phyloP scores from a whole-genome alignment of 2,888 invertebrate species.

The Xestia sexstrigata region DNA sequence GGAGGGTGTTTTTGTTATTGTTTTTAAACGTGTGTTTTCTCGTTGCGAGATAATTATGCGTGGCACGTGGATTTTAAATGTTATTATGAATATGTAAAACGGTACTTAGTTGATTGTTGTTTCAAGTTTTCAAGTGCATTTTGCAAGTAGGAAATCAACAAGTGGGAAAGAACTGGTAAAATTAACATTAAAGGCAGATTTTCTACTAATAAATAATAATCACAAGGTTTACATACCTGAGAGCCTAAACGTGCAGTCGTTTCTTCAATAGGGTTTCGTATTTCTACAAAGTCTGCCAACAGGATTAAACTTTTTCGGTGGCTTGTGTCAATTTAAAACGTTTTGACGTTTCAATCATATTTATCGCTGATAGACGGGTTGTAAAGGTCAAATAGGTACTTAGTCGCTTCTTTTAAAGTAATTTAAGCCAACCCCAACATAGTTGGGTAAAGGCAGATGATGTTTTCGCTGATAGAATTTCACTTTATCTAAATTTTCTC shows the following conservation, averaged over 20 bases:
- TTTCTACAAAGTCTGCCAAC: neutral
- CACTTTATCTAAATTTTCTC: too few relatives aligned
- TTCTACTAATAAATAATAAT: neutral
- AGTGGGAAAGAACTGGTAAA: neutral
- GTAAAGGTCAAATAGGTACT: too few relatives aligned
- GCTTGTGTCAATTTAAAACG: neutral
- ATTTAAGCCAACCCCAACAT: neutral
- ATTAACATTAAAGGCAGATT: neutral
- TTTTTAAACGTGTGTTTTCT: neutral
- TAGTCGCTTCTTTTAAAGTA: too few relatives aligned
- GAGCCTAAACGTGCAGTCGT: neutral
- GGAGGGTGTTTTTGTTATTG: constrained; percentile 11
- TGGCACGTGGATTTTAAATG: neutral
- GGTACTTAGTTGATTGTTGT: neutral
- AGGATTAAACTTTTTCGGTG: neutral
- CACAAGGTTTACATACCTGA: neutral
- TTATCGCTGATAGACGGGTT: too few relatives aligned
- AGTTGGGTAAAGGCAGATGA: neutral
- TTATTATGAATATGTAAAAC: neutral
- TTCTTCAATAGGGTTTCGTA: neutral
- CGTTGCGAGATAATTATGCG: neutral
- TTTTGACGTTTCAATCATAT: neutral
- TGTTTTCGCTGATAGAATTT: neutral
- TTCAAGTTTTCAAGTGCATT: neutral
- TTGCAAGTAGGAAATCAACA: neutral